These are phyloP conservation scores for Aelia acuminata DNA, from an alignment of 2,888 invertebrate species.

Conservation along the genomic window DNA sequence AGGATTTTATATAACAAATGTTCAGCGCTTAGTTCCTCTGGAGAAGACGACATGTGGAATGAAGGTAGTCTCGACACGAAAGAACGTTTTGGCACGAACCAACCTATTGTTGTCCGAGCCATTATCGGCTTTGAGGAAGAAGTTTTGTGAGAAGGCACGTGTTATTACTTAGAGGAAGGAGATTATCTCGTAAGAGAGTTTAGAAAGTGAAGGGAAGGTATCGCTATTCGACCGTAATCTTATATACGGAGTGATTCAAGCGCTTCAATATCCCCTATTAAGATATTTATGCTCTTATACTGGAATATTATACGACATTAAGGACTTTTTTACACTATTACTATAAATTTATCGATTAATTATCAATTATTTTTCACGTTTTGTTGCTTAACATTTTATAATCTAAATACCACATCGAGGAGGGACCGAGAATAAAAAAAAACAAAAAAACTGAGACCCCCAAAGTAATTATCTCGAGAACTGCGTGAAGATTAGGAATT, in stretches of 20 bases:
- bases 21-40: no score
- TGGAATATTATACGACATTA: not conserved
- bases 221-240: not conserved
- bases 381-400: no score
- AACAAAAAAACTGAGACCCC: no score
- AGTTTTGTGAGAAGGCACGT: not conserved
- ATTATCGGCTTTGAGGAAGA: not conserved
- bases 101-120: not conserved
- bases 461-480: no score
- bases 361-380: no score
- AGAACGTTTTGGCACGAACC: not conserved
- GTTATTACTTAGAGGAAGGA: slow-evolving; percentile 2
- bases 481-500: no score
- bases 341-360: no score
- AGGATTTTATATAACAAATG: no score
- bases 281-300: not conserved
- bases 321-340: no score
- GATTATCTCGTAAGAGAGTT: not conserved
- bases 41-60: not conserved
- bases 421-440: no score
- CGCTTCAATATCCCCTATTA: not conserved
- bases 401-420: no score
- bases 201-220: slow-evolving; percentile 14
- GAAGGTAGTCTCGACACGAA: not conserved
- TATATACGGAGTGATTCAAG: not conserved